A percentile compares a stretch with the other conserved stretches of the same genome.
Evolutionary conservation across 92 coral and sea anemone genomes (phyloP).

Genomic region (Porites divaricata): DNA sequence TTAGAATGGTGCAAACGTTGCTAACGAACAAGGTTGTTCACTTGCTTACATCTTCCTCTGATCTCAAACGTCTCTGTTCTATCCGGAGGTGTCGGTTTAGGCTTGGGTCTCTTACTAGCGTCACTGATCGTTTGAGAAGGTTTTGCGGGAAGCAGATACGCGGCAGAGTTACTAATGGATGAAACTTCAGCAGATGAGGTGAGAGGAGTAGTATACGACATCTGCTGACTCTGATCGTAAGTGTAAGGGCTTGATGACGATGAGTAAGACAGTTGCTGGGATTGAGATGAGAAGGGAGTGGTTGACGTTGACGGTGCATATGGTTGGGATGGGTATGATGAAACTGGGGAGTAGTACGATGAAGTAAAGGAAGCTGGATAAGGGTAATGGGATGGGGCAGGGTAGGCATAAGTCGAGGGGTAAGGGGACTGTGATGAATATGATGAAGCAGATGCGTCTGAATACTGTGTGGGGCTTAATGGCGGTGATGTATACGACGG

Average conservation of each 20-base stretch:
- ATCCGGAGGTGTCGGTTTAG: slow-evolving; percentile 62
- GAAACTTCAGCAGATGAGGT: slow-evolving; percentile 22
- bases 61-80: slow-evolving; percentile 62
- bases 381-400: not conserved
- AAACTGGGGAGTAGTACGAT: slow-evolving; percentile 15
- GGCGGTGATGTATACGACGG: slow-evolving; percentile 14
- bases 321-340: slow-evolving; percentile 29
- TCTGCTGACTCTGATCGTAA: slow-evolving; percentile 28
- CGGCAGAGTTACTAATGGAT: not conserved
- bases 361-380: slow-evolving; percentile 7
- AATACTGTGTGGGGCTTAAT: not conserved
- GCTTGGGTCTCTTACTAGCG: slow-evolving; percentile 8
- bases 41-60: slow-evolving; percentile 66
- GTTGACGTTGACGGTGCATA: slow-evolving; percentile 21
- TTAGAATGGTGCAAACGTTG: no score
- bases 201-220: slow-evolving; percentile 2
- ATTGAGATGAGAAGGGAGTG: slow-evolving; percentile 1
- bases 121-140: slow-evolving; percentile 2
- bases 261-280: slow-evolving; percentile 34
- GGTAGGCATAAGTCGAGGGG: not conserved
- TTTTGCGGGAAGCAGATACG: not conserved
- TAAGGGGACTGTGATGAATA: not conserved
- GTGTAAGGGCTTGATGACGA: slow-evolving; percentile 34
- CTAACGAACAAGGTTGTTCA: not conserved
- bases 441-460: slow-evolving; percentile 13